Percentiles rank a stretch among this genome's conserved stretches.
Evolutionary conservation across 2,888 invertebrate genomes (phyloP).

Genomic region (Seladonia tumulorum): DNA sequence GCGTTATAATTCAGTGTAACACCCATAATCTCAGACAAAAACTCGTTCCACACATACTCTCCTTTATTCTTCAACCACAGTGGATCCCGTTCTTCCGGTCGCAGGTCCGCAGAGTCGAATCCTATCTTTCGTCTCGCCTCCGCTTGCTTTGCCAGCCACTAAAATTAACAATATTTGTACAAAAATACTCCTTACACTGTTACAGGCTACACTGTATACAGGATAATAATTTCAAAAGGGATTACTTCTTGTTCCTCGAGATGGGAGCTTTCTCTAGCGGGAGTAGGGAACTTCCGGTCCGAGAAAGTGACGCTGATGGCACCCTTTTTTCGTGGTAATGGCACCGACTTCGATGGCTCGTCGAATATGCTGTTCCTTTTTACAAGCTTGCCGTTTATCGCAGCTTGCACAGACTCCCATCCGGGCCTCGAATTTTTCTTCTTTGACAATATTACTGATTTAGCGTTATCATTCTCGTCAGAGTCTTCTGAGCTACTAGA

Average conservation of each 20-base stretch:
- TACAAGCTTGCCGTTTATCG: conserved; percentile 72
- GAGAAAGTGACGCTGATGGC: conserved; percentile 90
- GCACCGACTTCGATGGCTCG: conserved; percentile 84
- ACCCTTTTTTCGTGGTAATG: conserved; percentile 86
- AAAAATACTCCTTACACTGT: neutral
- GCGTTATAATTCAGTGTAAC: no score
- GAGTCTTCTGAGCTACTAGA: conserved; percentile 61
- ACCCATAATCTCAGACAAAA: neutral
- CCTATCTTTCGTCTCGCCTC: conserved; percentile 89
- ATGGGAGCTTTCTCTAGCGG: conserved; percentile 90
- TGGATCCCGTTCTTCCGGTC: conserved; percentile 93
- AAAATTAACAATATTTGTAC: conserved; percentile 21
- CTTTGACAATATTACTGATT: conserved; percentile 45
- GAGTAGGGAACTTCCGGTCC: conserved; percentile 91
- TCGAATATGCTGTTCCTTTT: conserved; percentile 80
- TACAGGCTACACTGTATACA: neutral
- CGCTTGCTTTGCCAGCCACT: conserved; percentile 92
- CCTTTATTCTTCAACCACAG: conserved; percentile 93
- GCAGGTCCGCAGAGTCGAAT: conserved; percentile 89
- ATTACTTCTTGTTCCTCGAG: conserved; percentile 89
- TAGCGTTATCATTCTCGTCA: conserved; percentile 51
- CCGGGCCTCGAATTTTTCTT: conserved; percentile 43
- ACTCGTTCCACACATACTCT: conserved; percentile 85
- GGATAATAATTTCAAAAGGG: neutral
- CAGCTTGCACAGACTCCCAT: conserved; percentile 43